Evolutionary conservation across 2,888 invertebrate genomes (phyloP).

Genomic region (Nomada hirtipes): DNA sequence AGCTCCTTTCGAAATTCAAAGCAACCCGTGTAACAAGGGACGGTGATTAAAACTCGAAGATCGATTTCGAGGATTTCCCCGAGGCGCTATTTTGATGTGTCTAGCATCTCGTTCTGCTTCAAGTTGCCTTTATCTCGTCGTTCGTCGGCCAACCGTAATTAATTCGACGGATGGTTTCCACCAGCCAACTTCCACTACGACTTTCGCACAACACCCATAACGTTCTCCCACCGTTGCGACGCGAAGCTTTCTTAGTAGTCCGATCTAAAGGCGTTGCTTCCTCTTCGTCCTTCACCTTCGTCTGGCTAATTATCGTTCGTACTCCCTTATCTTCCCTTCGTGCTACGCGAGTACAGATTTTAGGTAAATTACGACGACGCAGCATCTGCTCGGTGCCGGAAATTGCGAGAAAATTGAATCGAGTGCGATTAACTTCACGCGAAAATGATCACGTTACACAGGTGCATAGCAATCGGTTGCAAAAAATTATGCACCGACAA

Average conservation of each 20-base stretch:
- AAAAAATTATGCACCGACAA: not conserved
- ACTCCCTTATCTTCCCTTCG: not conserved
- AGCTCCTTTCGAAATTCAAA: constrained; percentile 23
- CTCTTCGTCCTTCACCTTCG: not conserved
- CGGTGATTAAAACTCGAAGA: constrained; percentile 58
- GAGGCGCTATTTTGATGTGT: constrained; percentile 43
- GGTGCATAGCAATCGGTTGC: not conserved
- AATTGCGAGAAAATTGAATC: constrained; percentile 31
- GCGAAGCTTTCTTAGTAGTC: constrained; percentile 23
- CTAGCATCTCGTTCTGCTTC: constrained; percentile 37
- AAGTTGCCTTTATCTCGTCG: constrained; percentile 44
- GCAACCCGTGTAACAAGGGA: constrained; percentile 30
- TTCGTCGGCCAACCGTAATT: constrained; percentile 50
- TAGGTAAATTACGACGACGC: not conserved
- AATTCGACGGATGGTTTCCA: constrained; percentile 55
- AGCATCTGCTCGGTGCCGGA: not conserved
- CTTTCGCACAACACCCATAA: constrained; percentile 27
- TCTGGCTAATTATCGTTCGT: constrained; percentile 4
- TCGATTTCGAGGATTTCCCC: constrained; percentile 58
- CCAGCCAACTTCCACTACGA: constrained; percentile 26
- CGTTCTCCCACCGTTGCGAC: constrained; percentile 11
- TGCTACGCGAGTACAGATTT: not conserved
- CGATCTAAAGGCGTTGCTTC: not conserved
- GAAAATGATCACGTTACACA: not conserved
- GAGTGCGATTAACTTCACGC: not conserved